Percentiles rank a stretch among this genome's conserved stretches.
Evolutionary conservation across 2,797 vertebrate genomes (phyloP).

Genomic region (Myotis vivesi): DNA sequence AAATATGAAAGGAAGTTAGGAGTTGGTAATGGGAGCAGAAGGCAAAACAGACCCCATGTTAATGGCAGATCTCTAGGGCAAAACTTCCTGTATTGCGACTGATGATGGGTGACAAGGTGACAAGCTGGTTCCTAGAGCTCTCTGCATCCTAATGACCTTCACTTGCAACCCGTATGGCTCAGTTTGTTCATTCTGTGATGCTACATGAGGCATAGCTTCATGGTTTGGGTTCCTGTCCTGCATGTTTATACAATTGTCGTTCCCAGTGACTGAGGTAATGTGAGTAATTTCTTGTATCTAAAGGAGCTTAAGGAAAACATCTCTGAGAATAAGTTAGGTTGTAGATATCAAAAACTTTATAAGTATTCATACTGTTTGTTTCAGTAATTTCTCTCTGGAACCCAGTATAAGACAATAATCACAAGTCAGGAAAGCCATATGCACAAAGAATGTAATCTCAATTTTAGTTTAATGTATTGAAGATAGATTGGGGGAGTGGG

Average conservation of each 20-base stretch:
- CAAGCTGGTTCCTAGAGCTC: neutral
- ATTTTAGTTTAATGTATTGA: neutral
- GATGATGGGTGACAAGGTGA: neutral
- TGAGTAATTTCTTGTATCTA: neutral
- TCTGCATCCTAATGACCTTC: neutral
- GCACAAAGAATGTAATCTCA: neutral
- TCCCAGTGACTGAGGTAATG: neutral
- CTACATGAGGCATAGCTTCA: neutral
- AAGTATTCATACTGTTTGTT: neutral
- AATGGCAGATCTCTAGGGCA: neutral
- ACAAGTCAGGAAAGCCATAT: neutral
- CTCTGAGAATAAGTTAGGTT: neutral
- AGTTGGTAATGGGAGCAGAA: neutral
- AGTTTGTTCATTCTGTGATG: neutral
- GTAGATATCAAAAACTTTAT: neutral
- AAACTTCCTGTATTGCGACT: neutral
- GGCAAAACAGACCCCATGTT: neutral
- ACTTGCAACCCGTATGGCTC: neutral
- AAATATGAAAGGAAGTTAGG: neutral
- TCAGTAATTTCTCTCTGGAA: neutral
- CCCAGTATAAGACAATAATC: neutral
- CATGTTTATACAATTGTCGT: neutral
- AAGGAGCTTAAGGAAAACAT: neutral
- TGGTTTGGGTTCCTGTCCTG: neutral
- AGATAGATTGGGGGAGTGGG: neutral